Percentiles rank a stretch among this genome's conserved stretches.
Evolutionary conservation across 2,888 invertebrate genomes (phyloP).

Genomic region (Ophioninae sp.): DNA sequence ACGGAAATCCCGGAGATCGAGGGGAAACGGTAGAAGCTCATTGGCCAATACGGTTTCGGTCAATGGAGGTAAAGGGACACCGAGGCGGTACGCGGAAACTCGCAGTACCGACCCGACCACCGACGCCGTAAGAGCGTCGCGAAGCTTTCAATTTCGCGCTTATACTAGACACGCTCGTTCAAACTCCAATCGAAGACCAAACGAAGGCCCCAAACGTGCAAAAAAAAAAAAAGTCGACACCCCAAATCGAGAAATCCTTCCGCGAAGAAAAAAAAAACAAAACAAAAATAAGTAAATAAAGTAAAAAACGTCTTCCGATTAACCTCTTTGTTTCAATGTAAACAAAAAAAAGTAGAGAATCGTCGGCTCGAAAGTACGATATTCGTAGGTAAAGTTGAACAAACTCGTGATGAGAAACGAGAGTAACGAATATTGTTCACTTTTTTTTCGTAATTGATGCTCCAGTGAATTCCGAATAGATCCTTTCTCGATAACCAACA

Average conservation of each 20-base stretch:
- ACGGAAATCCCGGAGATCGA: conserved; percentile 61
- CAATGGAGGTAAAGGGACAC: conserved; percentile 76
- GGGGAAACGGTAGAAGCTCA: conserved; percentile 65
- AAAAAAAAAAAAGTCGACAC: conserved; percentile 10
- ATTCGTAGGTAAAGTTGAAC: conserved; percentile 10
- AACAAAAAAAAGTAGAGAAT: neutral
- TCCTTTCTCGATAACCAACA: neutral
- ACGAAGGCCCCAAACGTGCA: conserved; percentile 5
- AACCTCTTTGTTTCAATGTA: neutral
- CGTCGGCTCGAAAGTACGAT: neutral
- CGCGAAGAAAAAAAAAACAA: conserved; percentile 1
- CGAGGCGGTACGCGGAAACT: conserved; percentile 69
- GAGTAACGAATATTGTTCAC: neutral
- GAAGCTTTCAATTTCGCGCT: conserved; percentile 54
- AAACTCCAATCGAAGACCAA: neutral
- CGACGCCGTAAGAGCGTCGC: conserved; percentile 69
- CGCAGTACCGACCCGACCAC: conserved; percentile 78
- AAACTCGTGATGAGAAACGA: conserved; percentile 5
- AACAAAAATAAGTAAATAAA: neutral
- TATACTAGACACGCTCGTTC: conserved; percentile 39
- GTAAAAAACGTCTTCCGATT: neutral
- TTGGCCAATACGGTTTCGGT: conserved; percentile 72
- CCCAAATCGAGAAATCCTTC: neutral
- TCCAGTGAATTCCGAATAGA: neutral
- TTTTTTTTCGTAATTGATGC: neutral